phyloP scores from a whole-genome alignment of 1,140 invertebrate genomes.

The Cydia splendana region DNA sequence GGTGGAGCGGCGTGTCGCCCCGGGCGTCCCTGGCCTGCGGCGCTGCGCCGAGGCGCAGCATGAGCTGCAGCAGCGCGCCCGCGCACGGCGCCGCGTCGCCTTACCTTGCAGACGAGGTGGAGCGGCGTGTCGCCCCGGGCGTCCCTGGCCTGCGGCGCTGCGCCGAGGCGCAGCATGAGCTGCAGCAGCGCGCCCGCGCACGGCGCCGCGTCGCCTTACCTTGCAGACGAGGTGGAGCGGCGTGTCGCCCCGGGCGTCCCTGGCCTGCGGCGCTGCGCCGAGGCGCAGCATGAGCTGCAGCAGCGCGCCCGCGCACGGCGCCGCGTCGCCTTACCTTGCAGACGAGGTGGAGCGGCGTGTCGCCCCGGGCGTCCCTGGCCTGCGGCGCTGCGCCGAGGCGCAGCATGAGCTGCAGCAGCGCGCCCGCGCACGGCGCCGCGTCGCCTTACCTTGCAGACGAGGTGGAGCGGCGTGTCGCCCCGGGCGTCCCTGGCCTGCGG shows the following conservation, averaged over 20 bases:
- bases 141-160: conserved; percentile 87
- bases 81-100: conserved; percentile 82
- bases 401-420: conserved; percentile 87
- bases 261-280: conserved; percentile 89
- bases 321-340: conserved; percentile 85
- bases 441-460: no score
- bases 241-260: conserved; percentile 90
- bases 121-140: conserved; percentile 90
- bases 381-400: conserved; percentile 91
- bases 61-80: conserved; percentile 83
- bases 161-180: conserved; percentile 91
- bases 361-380: conserved; percentile 87
- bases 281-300: conserved; percentile 89
- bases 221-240: conserved; percentile 91
- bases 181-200: conserved; percentile 81
- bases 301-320: conserved; percentile 79
- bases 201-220: conserved; percentile 85
- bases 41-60: conserved; percentile 91
- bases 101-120: no score
- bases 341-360: conserved; percentile 92
- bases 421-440: conserved; percentile 78
- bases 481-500: conserved; percentile 87
- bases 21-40: conserved; percentile 87
- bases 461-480: conserved; percentile 91
- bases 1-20: conserved; percentile 91